Base-by-base conservation (phyloP, 2,797 vertebrate genomes). In the Schizopygopsis malacanthus region DNA sequence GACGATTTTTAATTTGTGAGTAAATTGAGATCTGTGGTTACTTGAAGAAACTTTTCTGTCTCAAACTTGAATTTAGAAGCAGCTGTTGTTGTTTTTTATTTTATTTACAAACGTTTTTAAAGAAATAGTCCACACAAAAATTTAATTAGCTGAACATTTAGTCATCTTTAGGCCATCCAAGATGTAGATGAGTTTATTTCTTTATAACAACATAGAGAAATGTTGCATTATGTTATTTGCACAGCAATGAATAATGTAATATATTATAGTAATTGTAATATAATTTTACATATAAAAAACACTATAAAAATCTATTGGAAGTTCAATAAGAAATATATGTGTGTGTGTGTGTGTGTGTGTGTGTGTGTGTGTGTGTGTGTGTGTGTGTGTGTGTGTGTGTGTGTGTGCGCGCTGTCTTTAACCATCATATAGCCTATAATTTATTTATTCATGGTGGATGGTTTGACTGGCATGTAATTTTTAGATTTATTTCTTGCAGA, bases 401-500 rank as follows among this genome's bases (percentile, higher is more conserved):
- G 37, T 50, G 47, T 50, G 47, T 28, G 28, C 28, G 28, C 28
- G 28, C 28, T 22, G 20, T 56, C 3, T 63, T 28, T 63, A 13
- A 63, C 12, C 10, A 11, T 61, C 52, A 54, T 25, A 16, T 16
- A 52, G 50, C 5, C n/a, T 16, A 61, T 43, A 0, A 41, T 43
- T 43, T 39, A 37, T 43, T 59, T 41, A 47, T 80, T 37, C 39
- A 47, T 20, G 18, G 67, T 56, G 52, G 28, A 39, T 33, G 37
- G 41, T 39, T 59, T 82, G 85, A 37, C 61, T 70, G 22, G 20
- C 25, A 59, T 50, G 61, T 63, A 2, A 72, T 82, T 28, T 63
- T 54, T 86, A 28, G 20, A 79, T 65, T 83, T 37, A 79, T 65
- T 83, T 37, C 72, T 16, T 25, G 85, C 84, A 87, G 90, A 88